Percentiles rank a stretch among this genome's conserved stretches.
phyloP scores from a whole-genome alignment of 2,113 vertebrate genomes.

The Mormyrus iriodes region DNA sequence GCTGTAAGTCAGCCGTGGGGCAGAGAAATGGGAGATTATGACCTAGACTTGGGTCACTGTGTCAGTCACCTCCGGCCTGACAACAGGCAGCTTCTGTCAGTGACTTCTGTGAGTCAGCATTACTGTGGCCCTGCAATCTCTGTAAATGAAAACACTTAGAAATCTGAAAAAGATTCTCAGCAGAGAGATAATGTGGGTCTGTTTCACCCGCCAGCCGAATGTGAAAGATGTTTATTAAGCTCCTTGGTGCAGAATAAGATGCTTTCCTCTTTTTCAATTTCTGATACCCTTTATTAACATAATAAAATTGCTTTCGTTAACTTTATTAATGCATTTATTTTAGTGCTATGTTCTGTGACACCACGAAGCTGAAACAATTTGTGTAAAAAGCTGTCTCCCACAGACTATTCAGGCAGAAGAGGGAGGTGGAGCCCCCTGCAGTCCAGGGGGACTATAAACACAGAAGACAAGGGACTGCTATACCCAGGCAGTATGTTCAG shows the following conservation, averaged over 20 bases:
- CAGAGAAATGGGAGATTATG: constrained; percentile 20
- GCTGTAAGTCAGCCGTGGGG: constrained; percentile 18
- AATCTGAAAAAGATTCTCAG: no score
- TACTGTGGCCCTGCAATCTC: background rate
- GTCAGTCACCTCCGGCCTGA: constrained; percentile 23
- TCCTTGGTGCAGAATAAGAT: background rate
- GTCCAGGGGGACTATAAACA: background rate
- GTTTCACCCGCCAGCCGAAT: constrained; percentile 51
- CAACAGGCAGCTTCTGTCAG: constrained; percentile 26
- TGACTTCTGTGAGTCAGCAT: no score
- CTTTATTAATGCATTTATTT: background rate
- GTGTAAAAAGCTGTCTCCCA: background rate
- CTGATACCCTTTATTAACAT: background rate
- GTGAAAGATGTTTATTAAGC: background rate
- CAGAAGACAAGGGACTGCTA: background rate
- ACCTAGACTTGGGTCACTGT: constrained; percentile 21
- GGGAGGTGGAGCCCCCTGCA: constrained; percentile 24
- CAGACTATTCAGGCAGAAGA: constrained; percentile 50
- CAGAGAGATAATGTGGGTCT: background rate
- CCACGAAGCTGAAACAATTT: background rate
- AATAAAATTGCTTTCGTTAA: background rate
- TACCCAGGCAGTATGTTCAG: background rate
- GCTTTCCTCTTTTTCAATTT: background rate
- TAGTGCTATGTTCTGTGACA: background rate
- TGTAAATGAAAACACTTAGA: background rate